Evolutionary conservation across 2,888 invertebrate genomes (phyloP).

Genomic region (Stegana nigrithorax): DNA sequence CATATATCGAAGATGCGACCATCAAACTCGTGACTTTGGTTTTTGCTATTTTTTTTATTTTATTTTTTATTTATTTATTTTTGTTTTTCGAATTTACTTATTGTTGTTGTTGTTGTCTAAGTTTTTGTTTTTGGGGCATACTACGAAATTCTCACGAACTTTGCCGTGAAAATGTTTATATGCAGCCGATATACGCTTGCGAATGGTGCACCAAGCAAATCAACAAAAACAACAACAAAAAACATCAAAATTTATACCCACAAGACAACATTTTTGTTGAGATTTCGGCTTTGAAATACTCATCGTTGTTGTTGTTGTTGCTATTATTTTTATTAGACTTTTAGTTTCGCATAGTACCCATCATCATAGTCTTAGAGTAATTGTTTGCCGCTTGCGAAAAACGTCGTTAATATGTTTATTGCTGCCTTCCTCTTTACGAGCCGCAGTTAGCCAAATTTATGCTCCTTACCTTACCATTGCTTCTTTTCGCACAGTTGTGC

Average conservation of each 20-base stretch:
- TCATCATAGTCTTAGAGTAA: not conserved
- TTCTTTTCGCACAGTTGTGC: too few relatives aligned
- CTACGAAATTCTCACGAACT: constrained; percentile 57
- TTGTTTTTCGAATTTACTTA: constrained; percentile 28
- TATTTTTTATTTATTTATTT: constrained; percentile 17
- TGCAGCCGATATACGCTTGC: too few relatives aligned
- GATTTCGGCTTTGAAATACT: too few relatives aligned
- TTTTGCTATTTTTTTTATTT: constrained; percentile 26
- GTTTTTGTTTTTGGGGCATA: constrained; percentile 7
- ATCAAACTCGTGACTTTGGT: constrained; percentile 56
- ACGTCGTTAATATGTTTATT: constrained; percentile 9
- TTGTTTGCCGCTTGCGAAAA: not conserved
- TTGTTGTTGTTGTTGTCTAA: too few relatives aligned
- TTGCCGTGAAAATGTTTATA: constrained; percentile 31
- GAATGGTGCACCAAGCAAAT: too few relatives aligned
- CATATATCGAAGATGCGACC: constrained; percentile 3
- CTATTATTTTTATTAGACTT: too few relatives aligned
- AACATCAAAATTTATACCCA: too few relatives aligned
- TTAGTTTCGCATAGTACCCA: too few relatives aligned
- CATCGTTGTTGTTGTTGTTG: too few relatives aligned
- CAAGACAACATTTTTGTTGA: too few relatives aligned
- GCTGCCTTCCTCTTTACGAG: not conserved
- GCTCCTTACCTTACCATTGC: not conserved
- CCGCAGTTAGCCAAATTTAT: too few relatives aligned
- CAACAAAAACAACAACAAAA: too few relatives aligned